Conservation (phyloP, 2,113 vertebrate genomes). For the Elaphurus davidianus region DNA sequence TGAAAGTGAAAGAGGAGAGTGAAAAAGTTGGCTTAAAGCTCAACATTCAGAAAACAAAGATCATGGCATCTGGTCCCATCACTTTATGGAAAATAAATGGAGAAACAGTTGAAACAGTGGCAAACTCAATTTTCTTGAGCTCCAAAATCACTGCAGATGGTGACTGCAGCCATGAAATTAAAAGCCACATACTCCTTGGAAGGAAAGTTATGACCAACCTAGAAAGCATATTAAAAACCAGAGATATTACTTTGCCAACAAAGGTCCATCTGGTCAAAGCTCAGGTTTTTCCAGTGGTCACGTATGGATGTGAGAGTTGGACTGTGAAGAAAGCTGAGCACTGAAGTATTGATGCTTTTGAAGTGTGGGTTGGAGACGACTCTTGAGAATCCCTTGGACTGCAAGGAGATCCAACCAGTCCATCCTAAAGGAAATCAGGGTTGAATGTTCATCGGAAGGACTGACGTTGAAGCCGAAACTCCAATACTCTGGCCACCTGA, state of each 20-base stretch:
- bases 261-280: not conserved
- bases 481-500: not conserved
- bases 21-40: not conserved
- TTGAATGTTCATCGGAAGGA: not conserved
- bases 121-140: not conserved
- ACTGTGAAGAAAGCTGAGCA: not conserved
- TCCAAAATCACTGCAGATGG: not conserved
- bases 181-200: not conserved
- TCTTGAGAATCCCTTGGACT: not conserved
- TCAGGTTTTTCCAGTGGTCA: not conserved
- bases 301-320: accelerated
- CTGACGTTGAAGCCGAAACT: accelerated
- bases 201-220: not conserved
- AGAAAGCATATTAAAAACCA: not conserved
- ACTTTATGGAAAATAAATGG: not conserved
- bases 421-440: not conserved
- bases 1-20: not conserved
- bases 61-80: not conserved
- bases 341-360: not conserved
- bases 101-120: not conserved
- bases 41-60: not conserved
- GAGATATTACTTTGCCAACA: not conserved
- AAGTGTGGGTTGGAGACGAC: not conserved
- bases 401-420: not conserved
- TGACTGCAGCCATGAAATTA: not conserved